Conservation (phyloP, 2,888 invertebrate species). For the Cyclophora punctaria region DNA sequence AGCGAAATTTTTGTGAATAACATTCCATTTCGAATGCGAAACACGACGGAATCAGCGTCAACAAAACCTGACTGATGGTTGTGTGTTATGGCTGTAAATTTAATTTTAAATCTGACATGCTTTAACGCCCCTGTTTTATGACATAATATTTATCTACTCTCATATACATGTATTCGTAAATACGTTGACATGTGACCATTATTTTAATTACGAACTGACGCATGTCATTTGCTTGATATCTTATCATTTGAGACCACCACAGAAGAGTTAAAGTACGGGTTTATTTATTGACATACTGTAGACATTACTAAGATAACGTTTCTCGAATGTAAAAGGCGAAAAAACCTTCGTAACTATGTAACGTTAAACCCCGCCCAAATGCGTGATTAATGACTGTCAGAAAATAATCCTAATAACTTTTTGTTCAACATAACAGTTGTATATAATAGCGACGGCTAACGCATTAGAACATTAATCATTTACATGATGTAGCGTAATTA, state of each 20-base stretch:
- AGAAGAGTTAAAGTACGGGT: too few relatives aligned
- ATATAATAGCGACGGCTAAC: slow-evolving; percentile 20
- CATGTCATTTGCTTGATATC: too few relatives aligned
- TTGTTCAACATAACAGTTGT: slow-evolving; percentile 6
- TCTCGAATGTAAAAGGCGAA: too few relatives aligned
- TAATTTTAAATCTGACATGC: slow-evolving; percentile 43
- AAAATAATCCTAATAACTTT: slow-evolving; percentile 34
- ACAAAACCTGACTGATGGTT: slow-evolving; percentile 67
- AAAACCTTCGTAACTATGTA: slow-evolving; percentile 2
- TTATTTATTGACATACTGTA: too few relatives aligned
- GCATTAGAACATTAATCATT: slow-evolving; percentile 33
- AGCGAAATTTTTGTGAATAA: slow-evolving; percentile 69
- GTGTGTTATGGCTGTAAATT: slow-evolving; percentile 55
- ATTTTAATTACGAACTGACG: too few relatives aligned
- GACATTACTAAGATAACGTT: too few relatives aligned
- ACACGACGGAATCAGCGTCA: slow-evolving; percentile 70
- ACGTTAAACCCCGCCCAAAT: slow-evolving; percentile 44
- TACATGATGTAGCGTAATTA: slow-evolving; percentile 48
- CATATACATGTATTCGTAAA: too few relatives aligned
- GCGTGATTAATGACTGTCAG: slow-evolving; percentile 66
- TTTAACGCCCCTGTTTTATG: too few relatives aligned
- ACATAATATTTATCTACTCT: too few relatives aligned
- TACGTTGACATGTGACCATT: too few relatives aligned
- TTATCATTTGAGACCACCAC: too few relatives aligned
- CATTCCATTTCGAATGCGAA: slow-evolving; percentile 71